Conservation (phyloP, 2,113 vertebrate species). For the Antennarius striatus region DNA sequence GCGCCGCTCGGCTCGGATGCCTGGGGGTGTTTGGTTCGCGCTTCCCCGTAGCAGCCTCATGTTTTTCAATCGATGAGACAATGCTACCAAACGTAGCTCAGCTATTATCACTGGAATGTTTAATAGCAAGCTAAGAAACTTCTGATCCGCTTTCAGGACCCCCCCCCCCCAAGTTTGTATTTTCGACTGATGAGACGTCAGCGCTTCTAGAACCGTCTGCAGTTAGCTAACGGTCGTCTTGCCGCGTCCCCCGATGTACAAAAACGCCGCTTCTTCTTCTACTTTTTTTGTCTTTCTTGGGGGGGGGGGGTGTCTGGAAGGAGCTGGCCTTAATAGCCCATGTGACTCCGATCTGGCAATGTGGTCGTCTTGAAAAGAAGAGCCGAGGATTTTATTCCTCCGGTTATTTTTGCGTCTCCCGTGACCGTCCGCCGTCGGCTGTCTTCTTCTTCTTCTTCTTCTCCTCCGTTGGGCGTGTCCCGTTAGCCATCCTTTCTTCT, state of each 20-base stretch:
- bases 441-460: not conserved
- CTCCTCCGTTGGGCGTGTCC: too few species aligned
- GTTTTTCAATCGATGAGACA: constrained; percentile 24
- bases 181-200: too few species aligned
- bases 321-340: constrained; percentile 57
- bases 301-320: constrained; percentile 34
- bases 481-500: too few species aligned
- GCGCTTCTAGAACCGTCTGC: too few species aligned
- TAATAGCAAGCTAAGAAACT: too few species aligned
- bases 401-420: constrained; percentile 27
- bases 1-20: constrained; percentile 20
- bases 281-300: constrained; percentile 13
- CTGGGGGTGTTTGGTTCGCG: constrained; percentile 31
- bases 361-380: constrained; percentile 17
- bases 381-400: constrained; percentile 3
- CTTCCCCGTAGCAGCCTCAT: constrained; percentile 30
- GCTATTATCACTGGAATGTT: too few species aligned
- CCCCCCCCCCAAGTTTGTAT: too few species aligned
- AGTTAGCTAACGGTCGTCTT: too few species aligned
- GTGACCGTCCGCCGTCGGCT: constrained; percentile 26
- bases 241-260: too few species aligned
- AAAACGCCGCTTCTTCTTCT: too few species aligned
- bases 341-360: constrained; percentile 45
- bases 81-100: not conserved
- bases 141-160: too few species aligned